Base-by-base conservation (phyloP, 2,797 vertebrate species). In the Borostomias antarcticus region DNA sequence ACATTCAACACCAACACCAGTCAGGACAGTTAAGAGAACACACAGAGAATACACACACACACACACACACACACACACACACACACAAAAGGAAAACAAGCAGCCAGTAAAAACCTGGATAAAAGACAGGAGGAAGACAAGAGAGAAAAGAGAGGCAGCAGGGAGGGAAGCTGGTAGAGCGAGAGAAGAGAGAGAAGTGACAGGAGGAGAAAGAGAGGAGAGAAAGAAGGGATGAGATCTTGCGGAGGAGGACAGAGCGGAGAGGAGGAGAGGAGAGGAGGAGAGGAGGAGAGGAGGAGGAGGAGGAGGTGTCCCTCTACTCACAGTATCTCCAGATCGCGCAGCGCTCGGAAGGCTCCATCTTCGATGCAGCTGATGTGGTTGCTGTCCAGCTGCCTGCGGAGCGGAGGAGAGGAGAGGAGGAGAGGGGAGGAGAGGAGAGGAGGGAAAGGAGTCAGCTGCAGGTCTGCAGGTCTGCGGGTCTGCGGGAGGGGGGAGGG, bases 281-380 rank as follows among this genome's bases (percentile, higher is more conserved):
- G 75, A 69, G 65, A 81, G 74, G 48, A 77, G 72, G 78, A 37
- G 65, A 60, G 62, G 33, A 66, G 21, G 62, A 75, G 66, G 58
- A 66, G 52, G 68, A 13, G 63, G 54, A 43, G 68, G 68, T 47
- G 63, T 79, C 65, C 2, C 9, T 47, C 52, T 85, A 98, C 97
- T 98, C 91, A 99, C 97, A 99, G 96, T 87, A 99, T 97, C 94
- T 99, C 97, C 95, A 98, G 91, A 93, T 97, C 96, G 73, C 97
- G 97, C 88, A 99, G 94, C 47, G 97, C 97, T 90, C 97, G 93
- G 92, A 99, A 99, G 92, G 96, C 95, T 95, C 97, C 97, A 96
- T 98, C 96, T 94, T 98, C 96, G 75, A 99, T 97, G 94, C 97
- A 98, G 96, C 95, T 95, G 93, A 98, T 98, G 92, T 96, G 96